Evolutionary conservation across 2,113 vertebrate species (phyloP).

Genomic region (Arenaria interpres): DNA sequence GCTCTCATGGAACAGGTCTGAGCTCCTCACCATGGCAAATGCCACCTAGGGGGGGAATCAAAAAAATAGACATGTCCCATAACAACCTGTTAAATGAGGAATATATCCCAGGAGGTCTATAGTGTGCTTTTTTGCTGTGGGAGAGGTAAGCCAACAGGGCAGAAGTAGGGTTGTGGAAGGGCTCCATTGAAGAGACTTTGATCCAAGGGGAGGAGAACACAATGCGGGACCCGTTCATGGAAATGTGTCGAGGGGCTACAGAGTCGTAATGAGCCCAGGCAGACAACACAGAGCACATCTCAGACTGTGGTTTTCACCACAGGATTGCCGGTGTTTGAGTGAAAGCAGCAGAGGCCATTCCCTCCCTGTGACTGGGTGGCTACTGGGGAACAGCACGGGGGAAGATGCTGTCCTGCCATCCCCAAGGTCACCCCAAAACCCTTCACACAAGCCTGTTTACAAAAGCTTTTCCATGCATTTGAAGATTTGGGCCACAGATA

Average conservation of each 20-base stretch:
- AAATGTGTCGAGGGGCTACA: neutral
- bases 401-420: neutral
- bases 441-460: neutral
- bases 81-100: neutral
- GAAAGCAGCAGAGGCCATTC: neutral
- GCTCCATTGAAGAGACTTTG: neutral
- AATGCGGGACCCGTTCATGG: rapidly evolving
- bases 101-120: neutral
- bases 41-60: neutral
- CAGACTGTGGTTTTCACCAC: no score
- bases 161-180: neutral
- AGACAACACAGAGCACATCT: no score
- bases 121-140: neutral
- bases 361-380: rapidly evolving
- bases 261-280: neutral
- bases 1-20: neutral
- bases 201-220: neutral
- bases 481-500: neutral
- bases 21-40: neutral
- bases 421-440: neutral
- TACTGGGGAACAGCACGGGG: rapidly evolving
- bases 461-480: neutral
- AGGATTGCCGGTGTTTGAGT: neutral
- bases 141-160: neutral
- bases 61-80: neutral